Percentiles rank a stretch among this genome's conserved stretches.
Conservation (phyloP, 2,113 vertebrate species). For the Azemiops feae region DNA sequence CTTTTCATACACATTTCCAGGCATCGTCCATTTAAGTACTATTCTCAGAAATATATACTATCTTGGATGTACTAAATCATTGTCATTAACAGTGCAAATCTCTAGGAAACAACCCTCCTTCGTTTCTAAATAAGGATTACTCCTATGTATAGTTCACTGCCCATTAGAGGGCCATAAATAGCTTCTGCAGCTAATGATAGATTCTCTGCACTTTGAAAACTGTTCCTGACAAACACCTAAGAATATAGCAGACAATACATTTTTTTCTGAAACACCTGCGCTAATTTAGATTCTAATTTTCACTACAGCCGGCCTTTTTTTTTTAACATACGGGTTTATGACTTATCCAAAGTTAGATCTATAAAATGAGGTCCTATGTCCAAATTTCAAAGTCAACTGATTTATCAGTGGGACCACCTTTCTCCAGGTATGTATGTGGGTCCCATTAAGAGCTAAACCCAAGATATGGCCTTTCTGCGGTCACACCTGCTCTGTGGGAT, state of each 20-base stretch:
- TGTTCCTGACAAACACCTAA: neutral
- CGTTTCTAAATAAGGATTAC: neutral
- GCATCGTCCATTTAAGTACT: neutral
- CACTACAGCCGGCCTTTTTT: neutral
- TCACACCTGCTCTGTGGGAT: neutral
- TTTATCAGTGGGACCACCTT: neutral
- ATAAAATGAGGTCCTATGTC: neutral
- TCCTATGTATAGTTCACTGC: neutral
- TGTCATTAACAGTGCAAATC: neutral
- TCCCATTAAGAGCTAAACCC: neutral
- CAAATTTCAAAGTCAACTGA: slow-evolving; percentile 6
- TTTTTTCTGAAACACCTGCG: neutral
- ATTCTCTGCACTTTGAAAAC: neutral
- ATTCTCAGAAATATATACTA: neutral
- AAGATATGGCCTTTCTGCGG: neutral
- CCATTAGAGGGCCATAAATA: neutral
- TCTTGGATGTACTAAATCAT: neutral
- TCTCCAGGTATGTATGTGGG: neutral
- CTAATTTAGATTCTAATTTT: neutral
- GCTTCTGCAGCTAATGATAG: neutral
- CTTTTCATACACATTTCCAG: neutral
- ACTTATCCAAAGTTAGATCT: neutral
- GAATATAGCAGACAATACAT: neutral
- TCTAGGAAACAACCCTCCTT: neutral
- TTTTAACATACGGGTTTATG: no score